Conservation (phyloP, 1,140 invertebrate genomes). For the Drosophila sproati region DNA sequence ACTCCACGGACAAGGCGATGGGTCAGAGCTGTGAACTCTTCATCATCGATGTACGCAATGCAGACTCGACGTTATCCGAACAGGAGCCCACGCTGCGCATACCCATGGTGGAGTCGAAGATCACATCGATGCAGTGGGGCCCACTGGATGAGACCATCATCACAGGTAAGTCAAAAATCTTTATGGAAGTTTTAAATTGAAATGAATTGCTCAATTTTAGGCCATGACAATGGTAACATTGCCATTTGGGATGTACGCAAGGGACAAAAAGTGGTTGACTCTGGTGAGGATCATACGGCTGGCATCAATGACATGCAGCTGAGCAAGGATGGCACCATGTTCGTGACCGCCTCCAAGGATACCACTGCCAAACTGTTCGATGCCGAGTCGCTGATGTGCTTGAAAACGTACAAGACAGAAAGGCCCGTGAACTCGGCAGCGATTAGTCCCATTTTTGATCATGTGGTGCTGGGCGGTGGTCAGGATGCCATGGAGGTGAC, state of each 20-base stretch:
- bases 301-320: slow-evolving; percentile 98
- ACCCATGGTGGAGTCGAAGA: slow-evolving; percentile 90
- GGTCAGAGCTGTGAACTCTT: slow-evolving; percentile 95
- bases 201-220: slow-evolving; percentile 30
- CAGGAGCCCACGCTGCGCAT: slow-evolving; percentile 88
- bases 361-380: slow-evolving; percentile 97
- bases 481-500: slow-evolving; percentile 99
- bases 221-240: slow-evolving; percentile 97
- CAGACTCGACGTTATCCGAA: slow-evolving; percentile 87
- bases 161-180: slow-evolving; percentile 86
- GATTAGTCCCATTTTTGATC: slow-evolving; percentile 96
- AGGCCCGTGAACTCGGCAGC: slow-evolving; percentile 98
- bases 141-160: slow-evolving; percentile 95
- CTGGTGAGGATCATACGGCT: slow-evolving; percentile 91
- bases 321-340: slow-evolving; percentile 96
- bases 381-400: slow-evolving; percentile 91
- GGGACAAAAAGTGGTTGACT: slow-evolving; percentile 91
- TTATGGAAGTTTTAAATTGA: background rate
- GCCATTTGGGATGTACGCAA: slow-evolving; percentile 96
- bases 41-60: slow-evolving; percentile 91
- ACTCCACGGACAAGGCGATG: slow-evolving; percentile 96
- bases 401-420: slow-evolving; percentile 98
- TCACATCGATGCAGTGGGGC: slow-evolving; percentile 97
- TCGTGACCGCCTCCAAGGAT: slow-evolving; percentile 98
- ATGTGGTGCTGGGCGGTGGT: slow-evolving; percentile 98